A percentile compares a stretch with the other conserved stretches of the same genome.
Conservation (phyloP, 2,888 invertebrate genomes). For the Aphodius granarius region DNA sequence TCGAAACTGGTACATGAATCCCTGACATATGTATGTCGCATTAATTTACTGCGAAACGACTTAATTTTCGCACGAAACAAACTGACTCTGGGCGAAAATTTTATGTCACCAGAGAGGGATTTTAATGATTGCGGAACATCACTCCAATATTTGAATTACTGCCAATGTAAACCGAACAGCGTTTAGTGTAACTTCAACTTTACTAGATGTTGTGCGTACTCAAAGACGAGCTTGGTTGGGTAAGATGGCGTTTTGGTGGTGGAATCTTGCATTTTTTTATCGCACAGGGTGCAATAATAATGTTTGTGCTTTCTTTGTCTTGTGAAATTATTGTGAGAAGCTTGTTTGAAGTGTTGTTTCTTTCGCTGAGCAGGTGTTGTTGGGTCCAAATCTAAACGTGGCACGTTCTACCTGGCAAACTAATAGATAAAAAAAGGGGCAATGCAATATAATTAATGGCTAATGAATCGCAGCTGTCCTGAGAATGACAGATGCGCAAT, state of each 20-base stretch:
- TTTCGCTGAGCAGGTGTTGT: neutral
- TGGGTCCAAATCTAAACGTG: neutral
- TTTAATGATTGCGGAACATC: neutral
- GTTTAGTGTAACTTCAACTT: constrained; percentile 5
- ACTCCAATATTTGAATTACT: constrained; percentile 9
- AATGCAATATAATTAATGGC: constrained; percentile 10
- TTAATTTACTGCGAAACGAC: neutral
- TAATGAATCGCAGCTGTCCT: constrained; percentile 12
- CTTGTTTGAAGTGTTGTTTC: neutral
- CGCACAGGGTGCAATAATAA: neutral
- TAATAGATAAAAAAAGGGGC: constrained; percentile 9
- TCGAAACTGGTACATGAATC: neutral
- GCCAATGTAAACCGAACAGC: constrained; percentile 18
- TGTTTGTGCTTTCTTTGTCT: neutral
- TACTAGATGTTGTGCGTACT: constrained; percentile 18
- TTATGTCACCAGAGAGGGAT: neutral
- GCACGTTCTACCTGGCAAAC: neutral
- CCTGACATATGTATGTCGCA: neutral
- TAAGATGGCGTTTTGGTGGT: constrained; percentile 3
- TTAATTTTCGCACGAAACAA: neutral
- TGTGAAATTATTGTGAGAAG: neutral
- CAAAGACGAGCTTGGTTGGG: constrained; percentile 13
- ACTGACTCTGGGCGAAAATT: too few species aligned
- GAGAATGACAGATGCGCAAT: constrained; percentile 5
- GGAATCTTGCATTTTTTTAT: neutral